A percentile compares a stretch with the other conserved stretches of the same genome.
Conservation (phyloP, 2,888 invertebrate species). For the Drosophila rubida region DNA sequence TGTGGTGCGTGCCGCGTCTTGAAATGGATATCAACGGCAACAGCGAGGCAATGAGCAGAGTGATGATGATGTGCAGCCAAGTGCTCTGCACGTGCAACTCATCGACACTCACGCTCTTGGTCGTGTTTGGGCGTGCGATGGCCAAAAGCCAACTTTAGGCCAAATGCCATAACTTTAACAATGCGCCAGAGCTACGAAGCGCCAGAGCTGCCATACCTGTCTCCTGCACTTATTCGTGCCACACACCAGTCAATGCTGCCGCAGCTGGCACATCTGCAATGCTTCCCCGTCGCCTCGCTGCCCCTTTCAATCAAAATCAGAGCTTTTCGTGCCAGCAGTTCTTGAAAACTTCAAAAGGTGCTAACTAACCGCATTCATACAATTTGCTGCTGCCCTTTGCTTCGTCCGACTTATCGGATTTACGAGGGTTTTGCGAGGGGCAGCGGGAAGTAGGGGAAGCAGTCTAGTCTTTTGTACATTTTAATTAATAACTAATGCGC, state of each 20-base stretch:
- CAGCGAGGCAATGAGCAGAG: constrained; percentile 4
- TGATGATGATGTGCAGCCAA: constrained; percentile 9
- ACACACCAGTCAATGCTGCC: not conserved
- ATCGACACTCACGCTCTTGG: not conserved
- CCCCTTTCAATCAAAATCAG: constrained; percentile 27
- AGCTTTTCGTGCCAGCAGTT: constrained; percentile 32
- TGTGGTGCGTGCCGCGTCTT: constrained; percentile 50
- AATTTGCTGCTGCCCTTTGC: constrained; percentile 45
- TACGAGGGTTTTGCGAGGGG: not conserved
- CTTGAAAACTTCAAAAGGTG: constrained; percentile 41
- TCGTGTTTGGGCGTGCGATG: no score
- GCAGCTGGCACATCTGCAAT: constrained; percentile 7
- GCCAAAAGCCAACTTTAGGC: constrained; percentile 27
- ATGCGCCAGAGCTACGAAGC: constrained; percentile 1
- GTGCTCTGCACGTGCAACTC: constrained; percentile 29
- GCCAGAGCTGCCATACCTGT: not conserved
- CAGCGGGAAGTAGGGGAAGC: not conserved
- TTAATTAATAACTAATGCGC: not conserved
- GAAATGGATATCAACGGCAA: constrained; percentile 28
- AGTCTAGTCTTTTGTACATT: not conserved
- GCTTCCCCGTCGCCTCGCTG: not conserved
- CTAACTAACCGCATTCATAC: constrained; percentile 65
- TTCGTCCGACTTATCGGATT: constrained; percentile 3
- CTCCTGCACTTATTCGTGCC: no score
- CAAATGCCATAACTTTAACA: constrained; percentile 33